Percentiles rank a stretch among this genome's conserved stretches.
Conservation (phyloP, 1,140 invertebrate genomes). For the Listronotus oregonensis region DNA sequence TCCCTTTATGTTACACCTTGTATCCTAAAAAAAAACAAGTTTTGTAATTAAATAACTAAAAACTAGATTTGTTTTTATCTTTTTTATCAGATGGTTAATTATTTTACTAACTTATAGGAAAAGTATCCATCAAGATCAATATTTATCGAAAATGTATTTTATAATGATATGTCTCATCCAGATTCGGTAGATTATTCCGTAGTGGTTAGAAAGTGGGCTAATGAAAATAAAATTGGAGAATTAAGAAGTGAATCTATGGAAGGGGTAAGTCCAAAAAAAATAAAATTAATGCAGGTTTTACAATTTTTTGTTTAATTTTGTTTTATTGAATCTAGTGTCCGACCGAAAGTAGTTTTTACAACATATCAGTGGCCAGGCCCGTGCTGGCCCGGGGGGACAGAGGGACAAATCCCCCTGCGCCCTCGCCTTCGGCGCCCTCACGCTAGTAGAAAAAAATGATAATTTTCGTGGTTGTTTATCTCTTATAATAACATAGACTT, state of each 20-base stretch:
- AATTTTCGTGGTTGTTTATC: no score
- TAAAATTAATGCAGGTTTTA: background rate
- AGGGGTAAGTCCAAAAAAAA: constrained; percentile 26
- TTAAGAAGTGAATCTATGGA: constrained; percentile 63
- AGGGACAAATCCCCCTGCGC: no score
- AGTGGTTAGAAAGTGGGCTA: constrained; percentile 65
- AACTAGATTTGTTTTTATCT: no score
- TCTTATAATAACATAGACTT: no score
- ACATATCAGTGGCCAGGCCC: no score
- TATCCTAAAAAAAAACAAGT: no score
- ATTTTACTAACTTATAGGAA: constrained; percentile 61
- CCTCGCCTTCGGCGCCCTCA: no score
- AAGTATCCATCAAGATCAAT: constrained; percentile 69
- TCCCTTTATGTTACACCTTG: no score
- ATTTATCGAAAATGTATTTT: constrained; percentile 70
- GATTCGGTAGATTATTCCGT: constrained; percentile 64
- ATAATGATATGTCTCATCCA: constrained; percentile 64
- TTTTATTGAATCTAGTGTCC: background rate
- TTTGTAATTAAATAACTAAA: no score
- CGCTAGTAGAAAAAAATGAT: no score
- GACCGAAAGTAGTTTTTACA: no score
- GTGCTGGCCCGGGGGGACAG: no score
- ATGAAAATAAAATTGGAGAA: constrained; percentile 56
- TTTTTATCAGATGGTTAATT: background rate
- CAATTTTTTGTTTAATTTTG: background rate